Base-by-base conservation (phyloP, 1,140 invertebrate species). In the Neuroterus valhalla region DNA sequence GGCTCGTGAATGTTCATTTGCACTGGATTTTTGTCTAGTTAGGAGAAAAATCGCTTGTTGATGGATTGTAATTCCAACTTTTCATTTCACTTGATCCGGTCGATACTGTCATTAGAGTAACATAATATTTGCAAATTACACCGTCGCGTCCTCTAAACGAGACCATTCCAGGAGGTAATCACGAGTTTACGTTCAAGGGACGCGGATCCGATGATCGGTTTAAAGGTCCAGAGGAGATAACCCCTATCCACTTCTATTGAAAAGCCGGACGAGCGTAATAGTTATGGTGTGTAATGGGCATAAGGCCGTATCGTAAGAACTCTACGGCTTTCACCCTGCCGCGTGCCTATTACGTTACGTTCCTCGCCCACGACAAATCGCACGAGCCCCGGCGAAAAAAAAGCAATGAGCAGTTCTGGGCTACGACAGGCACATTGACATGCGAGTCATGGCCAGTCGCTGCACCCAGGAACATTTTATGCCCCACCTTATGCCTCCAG, bases 391-490 rank as follows among this genome's bases (percentile, higher is more conserved):
- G 72, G 76, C 76, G 77, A 78, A 78, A 79, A 78, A 74, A 81
- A 68, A 78, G 71, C 52, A 68, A 71, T 75, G 46, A 71, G 75
- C 71, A 52, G 66, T 76, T 75, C 66, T 78, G 67, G 79, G 66
- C 73, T 80, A 72, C 66, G 70, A 80, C 82, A 77, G 70, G 78
- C 84, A 82, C 80, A 82, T 84, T 85, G 80, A 87, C 87, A 87
- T 88, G 86, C 84, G 82, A 88, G 86, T 88, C 86, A 88, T 84
- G 87, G 87, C 83, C 86, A 89, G 82, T 80, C 78, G 82, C 84
- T 83, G 83, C 82, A 82, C 82, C 82, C 80, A 82, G 75, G 80
- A 80, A 79, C 84, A 86, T 82, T 45, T 68, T 17, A 42, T n/a
- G 12, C 52, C 21, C 11, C 21, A 67, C 66, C 48, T 42, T 50